phyloP scores from a whole-genome alignment of 2,113 vertebrate species.

The Myiopsitta monachus region DNA sequence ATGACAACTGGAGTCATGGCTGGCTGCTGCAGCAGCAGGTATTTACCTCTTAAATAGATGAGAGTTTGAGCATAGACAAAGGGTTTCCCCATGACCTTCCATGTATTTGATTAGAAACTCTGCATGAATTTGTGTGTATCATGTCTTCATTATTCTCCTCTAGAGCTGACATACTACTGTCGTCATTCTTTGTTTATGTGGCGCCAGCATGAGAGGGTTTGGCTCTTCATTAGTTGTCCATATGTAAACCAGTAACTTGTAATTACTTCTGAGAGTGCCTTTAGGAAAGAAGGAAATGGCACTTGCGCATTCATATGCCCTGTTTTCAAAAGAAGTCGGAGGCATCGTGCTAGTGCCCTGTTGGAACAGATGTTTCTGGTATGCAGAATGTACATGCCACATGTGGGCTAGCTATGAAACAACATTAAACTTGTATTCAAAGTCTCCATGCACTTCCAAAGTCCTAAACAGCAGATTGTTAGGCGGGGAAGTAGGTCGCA shows the following conservation, averaged over 20 bases:
- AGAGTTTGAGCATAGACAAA: neutral
- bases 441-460: conserved; percentile 54
- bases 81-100: neutral
- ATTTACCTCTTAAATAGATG: neutral
- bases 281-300: conserved; percentile 20
- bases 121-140: neutral
- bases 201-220: neutral
- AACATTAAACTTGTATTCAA: conserved; percentile 72
- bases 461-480: conserved; percentile 75
- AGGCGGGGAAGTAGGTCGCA: conserved; percentile 79
- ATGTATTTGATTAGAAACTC: neutral
- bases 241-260: neutral
- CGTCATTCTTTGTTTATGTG: neutral
- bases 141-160: neutral
- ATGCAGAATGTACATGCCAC: neutral
- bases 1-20: neutral
- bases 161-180: neutral
- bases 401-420: conserved; percentile 34
- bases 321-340: neutral
- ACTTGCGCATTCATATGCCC: neutral
- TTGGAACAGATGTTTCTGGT: neutral
- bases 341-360: neutral
- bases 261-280: conserved; percentile 2
- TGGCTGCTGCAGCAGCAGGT: neutral
- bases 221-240: neutral